phyloP scores from a whole-genome alignment of 2,888 invertebrate genomes.

The Rutpela maculata region DNA sequence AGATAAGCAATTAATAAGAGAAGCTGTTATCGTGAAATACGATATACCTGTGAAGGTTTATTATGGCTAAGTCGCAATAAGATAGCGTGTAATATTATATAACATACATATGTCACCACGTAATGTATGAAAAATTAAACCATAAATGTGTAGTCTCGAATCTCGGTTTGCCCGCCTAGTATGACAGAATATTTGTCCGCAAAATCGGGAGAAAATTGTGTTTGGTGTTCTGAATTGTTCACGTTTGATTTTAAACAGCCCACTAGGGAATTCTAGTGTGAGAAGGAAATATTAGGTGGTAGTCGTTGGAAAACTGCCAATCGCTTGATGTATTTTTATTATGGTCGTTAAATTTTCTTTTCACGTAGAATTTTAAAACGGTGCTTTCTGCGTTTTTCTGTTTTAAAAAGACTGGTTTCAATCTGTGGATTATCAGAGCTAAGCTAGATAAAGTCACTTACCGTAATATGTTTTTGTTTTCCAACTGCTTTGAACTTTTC shows the following conservation, averaged over 20 bases:
- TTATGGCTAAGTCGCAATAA: too few species aligned
- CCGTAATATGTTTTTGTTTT: constrained; percentile 28
- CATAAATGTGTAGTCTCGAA: constrained; percentile 9
- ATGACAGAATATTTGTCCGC: constrained; percentile 42
- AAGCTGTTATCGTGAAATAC: too few species aligned
- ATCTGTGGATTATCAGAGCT: constrained; percentile 21
- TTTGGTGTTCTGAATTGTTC: constrained; percentile 48
- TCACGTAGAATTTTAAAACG: constrained; percentile 42
- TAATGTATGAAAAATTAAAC: not conserved
- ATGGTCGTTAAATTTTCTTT: constrained; percentile 43
- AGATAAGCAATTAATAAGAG: too few species aligned
- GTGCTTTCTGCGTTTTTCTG: constrained; percentile 14
- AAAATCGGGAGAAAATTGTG: constrained; percentile 46
- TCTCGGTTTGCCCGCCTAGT: constrained; percentile 21
- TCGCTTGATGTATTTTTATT: constrained; percentile 47
- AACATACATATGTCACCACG: too few species aligned
- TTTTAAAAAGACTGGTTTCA: constrained; percentile 12
- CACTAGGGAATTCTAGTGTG: constrained; percentile 28
- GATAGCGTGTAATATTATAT: too few species aligned
- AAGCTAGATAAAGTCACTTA: constrained; percentile 35
- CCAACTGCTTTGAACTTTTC: constrained; percentile 16
- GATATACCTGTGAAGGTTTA: too few species aligned
- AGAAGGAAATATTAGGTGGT: constrained; percentile 44
- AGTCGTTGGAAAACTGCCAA: constrained; percentile 42
- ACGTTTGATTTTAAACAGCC: constrained; percentile 48